A percentile compares a stretch with the other conserved stretches of the same genome.
Evolutionary conservation across 2,797 vertebrate genomes (phyloP).

Genomic region (Corythornis leucogaster): DNA sequence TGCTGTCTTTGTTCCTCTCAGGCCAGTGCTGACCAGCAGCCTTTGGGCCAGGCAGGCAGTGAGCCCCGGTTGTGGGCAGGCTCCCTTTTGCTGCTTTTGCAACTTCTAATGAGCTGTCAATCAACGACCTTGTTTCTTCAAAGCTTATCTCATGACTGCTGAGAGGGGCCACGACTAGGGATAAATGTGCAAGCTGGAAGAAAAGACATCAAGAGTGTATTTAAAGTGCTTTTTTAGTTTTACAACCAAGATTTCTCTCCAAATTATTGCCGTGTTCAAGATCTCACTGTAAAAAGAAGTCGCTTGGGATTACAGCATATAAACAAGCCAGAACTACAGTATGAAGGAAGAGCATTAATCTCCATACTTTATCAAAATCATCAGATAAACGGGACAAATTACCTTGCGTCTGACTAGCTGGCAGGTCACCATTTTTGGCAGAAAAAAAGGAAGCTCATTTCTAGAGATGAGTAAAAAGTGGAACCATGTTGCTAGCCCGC

Average conservation of each 20-base stretch:
- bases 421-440: conserved; percentile 38
- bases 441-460: conserved; percentile 27
- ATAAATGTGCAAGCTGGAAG: conserved; percentile 26
- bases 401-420: conserved; percentile 46
- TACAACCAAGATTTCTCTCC: not conserved
- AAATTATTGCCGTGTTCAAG: conserved; percentile 1
- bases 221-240: conserved; percentile 29
- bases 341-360: conserved; percentile 29
- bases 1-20: conserved; percentile 73
- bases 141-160: conserved; percentile 58
- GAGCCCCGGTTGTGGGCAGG: conserved; percentile 22
- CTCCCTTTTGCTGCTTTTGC: conserved; percentile 60
- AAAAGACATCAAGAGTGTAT: not conserved
- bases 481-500: conserved; percentile 1
- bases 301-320: not conserved
- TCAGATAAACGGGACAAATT: conserved; percentile 58
- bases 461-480: conserved; percentile 59
- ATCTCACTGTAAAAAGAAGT: not conserved
- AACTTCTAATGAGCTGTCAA: conserved; percentile 71
- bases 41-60: conserved; percentile 20
- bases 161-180: conserved; percentile 50
- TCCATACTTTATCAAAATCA: conserved; percentile 31
- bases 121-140: conserved; percentile 65
- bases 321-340: not conserved
- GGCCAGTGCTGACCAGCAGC: conserved; percentile 74